A percentile compares a stretch with the other conserved stretches of the same genome.
phyloP scores from a whole-genome alignment of 2,888 invertebrate genomes.

The Xestoiulus laeticollis region DNA sequence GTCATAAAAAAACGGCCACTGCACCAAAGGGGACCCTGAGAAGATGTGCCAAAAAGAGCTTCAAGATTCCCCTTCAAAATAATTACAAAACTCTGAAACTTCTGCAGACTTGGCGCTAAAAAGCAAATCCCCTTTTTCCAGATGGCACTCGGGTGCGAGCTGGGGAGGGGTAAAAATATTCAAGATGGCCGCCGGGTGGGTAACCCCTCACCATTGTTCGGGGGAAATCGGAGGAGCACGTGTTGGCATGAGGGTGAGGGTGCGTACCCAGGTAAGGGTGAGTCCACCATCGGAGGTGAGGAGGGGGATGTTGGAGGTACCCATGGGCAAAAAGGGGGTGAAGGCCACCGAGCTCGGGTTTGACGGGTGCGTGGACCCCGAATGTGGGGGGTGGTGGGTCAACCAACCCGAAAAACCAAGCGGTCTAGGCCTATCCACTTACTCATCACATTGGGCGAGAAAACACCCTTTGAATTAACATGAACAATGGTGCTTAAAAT shows the following conservation, averaged over 20 bases:
- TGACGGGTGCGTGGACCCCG: not conserved
- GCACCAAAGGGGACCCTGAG: not conserved
- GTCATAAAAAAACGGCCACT: not conserved
- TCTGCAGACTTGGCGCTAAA: not conserved
- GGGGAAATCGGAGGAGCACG: not conserved
- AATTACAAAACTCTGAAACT: not conserved
- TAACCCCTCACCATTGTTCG: not conserved
- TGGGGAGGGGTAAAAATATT: not conserved
- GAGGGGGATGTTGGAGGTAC: not conserved
- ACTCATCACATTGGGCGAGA: not conserved
- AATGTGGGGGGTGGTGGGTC: not conserved
- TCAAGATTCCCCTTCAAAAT: not conserved
- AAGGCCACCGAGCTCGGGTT: not conserved
- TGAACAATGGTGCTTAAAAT: too few species aligned
- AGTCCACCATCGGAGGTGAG: not conserved
- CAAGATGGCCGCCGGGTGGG: not conserved
- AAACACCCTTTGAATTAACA: not conserved
- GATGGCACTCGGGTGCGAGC: not conserved
- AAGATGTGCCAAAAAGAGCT: not conserved
- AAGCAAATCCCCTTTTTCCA: not conserved
- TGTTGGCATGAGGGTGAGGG: slow-evolving; percentile 1
- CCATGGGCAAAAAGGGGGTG: not conserved
- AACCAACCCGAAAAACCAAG: not conserved
- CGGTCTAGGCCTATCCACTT: not conserved
- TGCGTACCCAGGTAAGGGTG: not conserved